These are phyloP conservation scores for Semotilus atromaculatus DNA, from an alignment of 2,797 vertebrate genomes.

Conservation along the genomic window DNA sequence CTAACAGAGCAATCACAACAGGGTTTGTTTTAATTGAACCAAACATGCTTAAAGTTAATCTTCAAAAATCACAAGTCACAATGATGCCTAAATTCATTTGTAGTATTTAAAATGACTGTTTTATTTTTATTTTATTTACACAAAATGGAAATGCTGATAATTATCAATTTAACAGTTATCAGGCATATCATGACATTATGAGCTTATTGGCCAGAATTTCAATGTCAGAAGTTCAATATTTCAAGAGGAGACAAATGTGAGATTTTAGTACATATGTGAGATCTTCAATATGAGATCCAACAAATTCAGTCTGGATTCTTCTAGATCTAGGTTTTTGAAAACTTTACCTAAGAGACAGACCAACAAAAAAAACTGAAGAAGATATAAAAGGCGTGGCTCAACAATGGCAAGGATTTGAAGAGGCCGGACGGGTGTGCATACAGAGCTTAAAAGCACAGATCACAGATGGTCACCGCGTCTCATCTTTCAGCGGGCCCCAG, in stretches of 20 bases:
- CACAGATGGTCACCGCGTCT: constrained; percentile 83
- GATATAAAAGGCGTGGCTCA: constrained; percentile 66
- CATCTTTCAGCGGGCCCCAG: constrained; percentile 74
- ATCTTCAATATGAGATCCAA: not conserved
- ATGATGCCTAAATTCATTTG: too few species aligned
- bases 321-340: constrained; percentile 39
- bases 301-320: not conserved
- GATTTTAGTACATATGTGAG: not conserved
- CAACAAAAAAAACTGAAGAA: constrained; percentile 63
- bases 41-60: too few species aligned
- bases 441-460: constrained; percentile 75
- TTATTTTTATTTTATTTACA: too few species aligned
- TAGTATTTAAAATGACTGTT: too few species aligned
- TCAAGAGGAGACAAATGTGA: not conserved
- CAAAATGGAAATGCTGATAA: not conserved
- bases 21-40: too few species aligned
- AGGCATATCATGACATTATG: not conserved
- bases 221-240: not conserved
- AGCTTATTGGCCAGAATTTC: not conserved
- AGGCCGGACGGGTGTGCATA: constrained; percentile 57
- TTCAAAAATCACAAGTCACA: not conserved
- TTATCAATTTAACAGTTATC: not conserved
- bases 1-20: too few species aligned
- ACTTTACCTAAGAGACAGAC: constrained; percentile 42
- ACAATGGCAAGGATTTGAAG: constrained; percentile 65